Evolutionary conservation across 2,113 vertebrate genomes (phyloP).

Genomic region (Peromyscus californicus): DNA sequence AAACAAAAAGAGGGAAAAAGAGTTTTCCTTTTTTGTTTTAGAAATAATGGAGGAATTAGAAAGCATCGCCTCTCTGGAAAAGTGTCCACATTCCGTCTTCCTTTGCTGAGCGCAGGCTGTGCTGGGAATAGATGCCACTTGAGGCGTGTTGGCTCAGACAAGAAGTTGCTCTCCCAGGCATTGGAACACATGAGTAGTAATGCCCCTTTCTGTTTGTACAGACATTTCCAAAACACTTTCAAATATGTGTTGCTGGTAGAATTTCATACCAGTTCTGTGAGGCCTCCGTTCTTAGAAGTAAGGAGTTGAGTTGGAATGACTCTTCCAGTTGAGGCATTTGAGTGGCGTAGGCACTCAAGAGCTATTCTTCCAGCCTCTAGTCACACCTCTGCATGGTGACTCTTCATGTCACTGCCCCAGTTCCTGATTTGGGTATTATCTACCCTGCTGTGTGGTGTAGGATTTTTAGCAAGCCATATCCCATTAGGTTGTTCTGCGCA

Average conservation of each 20-base stretch:
- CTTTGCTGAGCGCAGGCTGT: constrained; percentile 44
- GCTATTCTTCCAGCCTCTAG: not conserved
- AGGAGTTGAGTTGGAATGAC: not conserved
- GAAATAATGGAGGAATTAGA: constrained; percentile 78
- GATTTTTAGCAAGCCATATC: not conserved
- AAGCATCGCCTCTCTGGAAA: constrained; percentile 67
- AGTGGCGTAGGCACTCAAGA: not conserved
- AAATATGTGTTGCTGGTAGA: not conserved
- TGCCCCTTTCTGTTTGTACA: not conserved
- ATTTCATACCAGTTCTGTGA: not conserved
- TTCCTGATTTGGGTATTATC: not conserved
- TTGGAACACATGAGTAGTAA: not conserved
- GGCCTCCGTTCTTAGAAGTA: not conserved
- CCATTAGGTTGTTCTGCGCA: not conserved
- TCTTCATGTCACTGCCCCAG: rapidly evolving
- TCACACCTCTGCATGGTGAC: rapidly evolving
- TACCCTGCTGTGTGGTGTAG: not conserved
- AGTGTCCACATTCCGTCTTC: constrained; percentile 38
- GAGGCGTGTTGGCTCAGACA: constrained; percentile 33
- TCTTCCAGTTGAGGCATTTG: not conserved
- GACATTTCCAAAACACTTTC: constrained; percentile 44
- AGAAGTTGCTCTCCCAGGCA: not conserved
- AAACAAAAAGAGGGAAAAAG: constrained; percentile 80
- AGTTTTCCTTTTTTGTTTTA: constrained; percentile 67
- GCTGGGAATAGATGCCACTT: not conserved